phyloP scores from a whole-genome alignment of 2,113 vertebrate species.

The Protobothrops flavoviridis region DNA sequence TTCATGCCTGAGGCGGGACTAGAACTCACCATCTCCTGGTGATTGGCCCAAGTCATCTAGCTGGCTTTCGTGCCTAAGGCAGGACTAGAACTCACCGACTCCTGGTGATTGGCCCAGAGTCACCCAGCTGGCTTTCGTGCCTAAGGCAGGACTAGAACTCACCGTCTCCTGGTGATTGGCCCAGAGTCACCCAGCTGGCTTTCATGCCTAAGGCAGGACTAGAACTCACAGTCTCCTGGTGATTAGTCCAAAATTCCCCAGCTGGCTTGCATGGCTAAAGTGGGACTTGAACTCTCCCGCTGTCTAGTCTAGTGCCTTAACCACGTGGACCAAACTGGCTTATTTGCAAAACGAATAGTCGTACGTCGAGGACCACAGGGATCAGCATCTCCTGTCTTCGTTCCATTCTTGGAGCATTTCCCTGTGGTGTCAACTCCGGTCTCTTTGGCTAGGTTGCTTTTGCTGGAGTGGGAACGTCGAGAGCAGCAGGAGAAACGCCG shows the following conservation, averaged over 20 bases:
- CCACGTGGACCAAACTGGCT: too few species aligned
- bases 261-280: not conserved
- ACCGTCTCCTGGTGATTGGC: too few species aligned
- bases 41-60: too few species aligned
- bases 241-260: not conserved
- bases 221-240: not conserved
- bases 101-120: too few species aligned
- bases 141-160: too few species aligned
- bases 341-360: not conserved
- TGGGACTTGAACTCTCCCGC: not conserved
- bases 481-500: conserved; percentile 31
- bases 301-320: not conserved
- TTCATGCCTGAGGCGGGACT: too few species aligned
- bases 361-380: not conserved
- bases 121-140: too few species aligned
- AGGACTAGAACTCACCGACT: too few species aligned
- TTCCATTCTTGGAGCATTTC: not conserved
- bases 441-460: conserved; percentile 37
- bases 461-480: conserved; percentile 50
- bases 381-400: not conserved
- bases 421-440: not conserved
- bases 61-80: too few species aligned
- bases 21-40: too few species aligned
- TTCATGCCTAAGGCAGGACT: not conserved
- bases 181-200: not conserved